phyloP scores from a whole-genome alignment of 2,888 invertebrate genomes.

The Sabatieria punctata region DNA sequence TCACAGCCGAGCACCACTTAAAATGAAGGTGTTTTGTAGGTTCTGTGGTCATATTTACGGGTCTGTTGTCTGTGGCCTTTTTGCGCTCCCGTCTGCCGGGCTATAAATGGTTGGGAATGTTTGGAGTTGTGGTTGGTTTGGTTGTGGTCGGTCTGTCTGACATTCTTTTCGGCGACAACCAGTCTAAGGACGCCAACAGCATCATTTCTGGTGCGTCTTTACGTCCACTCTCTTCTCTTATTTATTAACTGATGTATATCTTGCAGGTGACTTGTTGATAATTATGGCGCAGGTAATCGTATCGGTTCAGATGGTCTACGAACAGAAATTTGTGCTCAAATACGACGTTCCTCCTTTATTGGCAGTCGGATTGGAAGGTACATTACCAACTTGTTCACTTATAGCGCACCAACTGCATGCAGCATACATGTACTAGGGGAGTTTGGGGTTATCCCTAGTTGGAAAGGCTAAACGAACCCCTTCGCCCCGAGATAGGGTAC shows the following conservation, averaged over 20 bases:
- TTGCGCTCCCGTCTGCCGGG: slow-evolving; percentile 40
- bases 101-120: slow-evolving; percentile 38
- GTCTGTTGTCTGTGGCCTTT: slow-evolving; percentile 63
- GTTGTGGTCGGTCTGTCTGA: slow-evolving; percentile 32
- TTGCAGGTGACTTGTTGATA: slow-evolving; percentile 42
- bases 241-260: neutral
- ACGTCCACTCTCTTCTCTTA: slow-evolving; percentile 8
- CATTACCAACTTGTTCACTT: slow-evolving; percentile 2
- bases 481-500: no score
- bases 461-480: no score
- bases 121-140: slow-evolving; percentile 32
- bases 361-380: slow-evolving; percentile 83
- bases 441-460: no score
- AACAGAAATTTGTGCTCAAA: slow-evolving; percentile 70
- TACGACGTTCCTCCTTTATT: slow-evolving; percentile 71
- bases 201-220: slow-evolving; percentile 49
- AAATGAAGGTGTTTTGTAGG: slow-evolving; percentile 35
- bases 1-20: neutral
- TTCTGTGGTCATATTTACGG: slow-evolving; percentile 72
- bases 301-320: slow-evolving; percentile 78
- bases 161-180: slow-evolving; percentile 22
- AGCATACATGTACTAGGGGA: no score
- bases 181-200: slow-evolving; percentile 41
- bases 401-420: no score
- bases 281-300: slow-evolving; percentile 54